Evolutionary conservation across 2,888 invertebrate species (phyloP), one percentile per base, ranked within the genome.

Genomic region (Eulithis testata): DNA sequence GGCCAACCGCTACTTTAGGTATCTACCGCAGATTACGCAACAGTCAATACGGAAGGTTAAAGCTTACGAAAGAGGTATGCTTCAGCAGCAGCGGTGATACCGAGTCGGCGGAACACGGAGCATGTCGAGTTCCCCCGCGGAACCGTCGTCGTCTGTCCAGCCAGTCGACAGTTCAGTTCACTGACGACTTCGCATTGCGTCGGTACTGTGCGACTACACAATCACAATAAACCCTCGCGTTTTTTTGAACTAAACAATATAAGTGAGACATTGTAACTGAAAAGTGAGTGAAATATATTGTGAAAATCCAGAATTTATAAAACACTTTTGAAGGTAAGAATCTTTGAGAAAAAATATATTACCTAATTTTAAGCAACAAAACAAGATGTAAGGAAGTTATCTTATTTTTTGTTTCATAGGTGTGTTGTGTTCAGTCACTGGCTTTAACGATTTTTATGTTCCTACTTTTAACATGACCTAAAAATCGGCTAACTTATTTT

Each of bases 111-210:
- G 8, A 8, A 9, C 40, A 66, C 77, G 76, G 71, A 80, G 77
- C 81, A 76, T 79, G 77, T 76, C 71, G 72, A 63, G 70, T 68
- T 74, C 75, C 72, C 73, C 75, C 78, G 73, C 73, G 65, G 71
- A 67, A 72, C 76, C 6, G n/a, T n/a, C 44, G 12, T 3, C 47
- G 47, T 12, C 47, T 7, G 12, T 47, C 14, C 14, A 12, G 37
- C 21, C 43, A 11, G 44, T 47, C 47, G 47, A 14, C 47, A 37
- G 49, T 21, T 40, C 51, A 91, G 91, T 91, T 82, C 77, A 77
- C 73, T 81, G 81, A 80, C 85, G 79, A 81, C 87, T 84, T 88
- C 87, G 90, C 90, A 88, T 82, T 87, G 90, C 88, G 89, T 80
- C 87, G 90, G 91, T 89, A 77, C 80, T 70, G 78, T 80, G 66